These are phyloP conservation scores for Melanaphis sacchari DNA, from an alignment of 1,140 invertebrate species.

Conservation along the genomic window DNA sequence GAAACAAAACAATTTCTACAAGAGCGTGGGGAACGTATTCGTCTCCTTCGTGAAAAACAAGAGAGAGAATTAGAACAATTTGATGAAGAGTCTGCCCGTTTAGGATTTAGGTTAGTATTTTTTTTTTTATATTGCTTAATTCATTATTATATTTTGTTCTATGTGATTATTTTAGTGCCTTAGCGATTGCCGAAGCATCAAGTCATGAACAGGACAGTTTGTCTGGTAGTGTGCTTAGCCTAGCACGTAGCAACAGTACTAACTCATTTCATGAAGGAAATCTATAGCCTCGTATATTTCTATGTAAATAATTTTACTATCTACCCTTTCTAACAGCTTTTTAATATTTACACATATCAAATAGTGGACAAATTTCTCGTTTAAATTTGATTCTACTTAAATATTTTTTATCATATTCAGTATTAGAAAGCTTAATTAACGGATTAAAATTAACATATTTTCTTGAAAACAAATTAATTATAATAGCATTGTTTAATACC, in stretches of 20 bases:
- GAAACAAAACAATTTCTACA: slow-evolving; percentile 89
- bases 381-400: slow-evolving; percentile 56
- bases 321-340: slow-evolving; percentile 52
- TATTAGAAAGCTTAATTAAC: slow-evolving; percentile 56
- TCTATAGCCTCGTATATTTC: slow-evolving; percentile 68
- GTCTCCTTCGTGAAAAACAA: slow-evolving; percentile 86
- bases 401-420: slow-evolving; percentile 45
- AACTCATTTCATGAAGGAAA: slow-evolving; percentile 85
- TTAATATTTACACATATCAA: slow-evolving; percentile 57
- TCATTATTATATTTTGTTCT: slow-evolving; percentile 31
- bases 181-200: slow-evolving; percentile 88
- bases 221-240: slow-evolving; percentile 91
- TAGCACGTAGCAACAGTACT: slow-evolving; percentile 92
- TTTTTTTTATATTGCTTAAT: not conserved
- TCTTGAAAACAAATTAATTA: slow-evolving; percentile 39
- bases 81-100: slow-evolving; percentile 89
- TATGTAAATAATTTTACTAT: slow-evolving; percentile 38
- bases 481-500: slow-evolving; percentile 46
- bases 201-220: slow-evolving; percentile 87
- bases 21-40: slow-evolving; percentile 87
- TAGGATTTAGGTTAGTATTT: slow-evolving; percentile 82
- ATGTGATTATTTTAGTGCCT: slow-evolving; percentile 72
- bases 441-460: slow-evolving; percentile 46
- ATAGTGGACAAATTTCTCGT: slow-evolving; percentile 39
- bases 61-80: slow-evolving; percentile 89